Evolutionary conservation across 2,113 vertebrate species (phyloP), one percentile per base, ranked within the genome.

Genomic region (Xenopus laevis): DNA sequence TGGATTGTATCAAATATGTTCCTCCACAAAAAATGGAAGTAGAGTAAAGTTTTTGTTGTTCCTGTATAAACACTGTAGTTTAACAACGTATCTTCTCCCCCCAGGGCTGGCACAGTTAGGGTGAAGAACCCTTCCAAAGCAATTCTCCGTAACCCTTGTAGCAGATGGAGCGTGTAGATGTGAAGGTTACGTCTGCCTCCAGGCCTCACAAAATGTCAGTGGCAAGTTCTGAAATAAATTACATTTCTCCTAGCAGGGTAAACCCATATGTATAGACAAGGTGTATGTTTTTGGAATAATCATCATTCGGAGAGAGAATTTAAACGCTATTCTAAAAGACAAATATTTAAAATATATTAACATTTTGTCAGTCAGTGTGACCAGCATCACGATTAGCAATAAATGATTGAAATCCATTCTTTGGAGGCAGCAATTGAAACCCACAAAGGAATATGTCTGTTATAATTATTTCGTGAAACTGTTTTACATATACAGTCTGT

Each of bases 111-210:
- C 16, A 63, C 12, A 17, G 18, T 33, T 18, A 17, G n/a, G 17
- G 3, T 2, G 27, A 63, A 33, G 13, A 17, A 55, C 62, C 44
- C 47, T 44, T 18, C 45, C 9, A 45, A 20, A 23, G 45, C 16
- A 55, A 55, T 60, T 27, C 58, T 20, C 40, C 10, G 17, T 20
- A 65, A 18, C 40, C 15, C 40, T 46, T 65, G 63, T 18, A 46
- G 40, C 63, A 65, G 63, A 46, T 20, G 44, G 63, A 65, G 66
- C 66, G 63, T 68, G 17, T 50, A 62, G 44, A 75, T 18, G 58
- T 62, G 47, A 75, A 75, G 72, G 72, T 75, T 68, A 68, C 45
- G 4, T 27, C 15, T 75, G 57, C 72, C 72, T 75, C 44, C 15
- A 68, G 72, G 72, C 55, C 57, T 62, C 47, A 62, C 20, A 18